These are phyloP conservation scores for Epicampocera succincta DNA, from an alignment of 2,888 invertebrate genomes.

Conservation along the genomic window DNA sequence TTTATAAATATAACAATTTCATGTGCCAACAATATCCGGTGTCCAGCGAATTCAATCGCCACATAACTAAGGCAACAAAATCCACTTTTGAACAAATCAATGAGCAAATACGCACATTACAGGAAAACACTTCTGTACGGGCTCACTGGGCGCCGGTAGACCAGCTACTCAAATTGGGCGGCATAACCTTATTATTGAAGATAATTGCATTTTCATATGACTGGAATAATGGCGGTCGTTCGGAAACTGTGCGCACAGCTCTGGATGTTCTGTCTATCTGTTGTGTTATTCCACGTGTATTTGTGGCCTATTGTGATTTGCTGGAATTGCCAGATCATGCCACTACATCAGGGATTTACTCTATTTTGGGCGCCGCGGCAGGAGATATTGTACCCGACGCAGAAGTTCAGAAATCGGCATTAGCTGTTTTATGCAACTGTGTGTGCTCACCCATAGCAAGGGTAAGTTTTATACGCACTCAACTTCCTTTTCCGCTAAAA, in stretches of 20 bases:
- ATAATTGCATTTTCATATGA: constrained; percentile 94
- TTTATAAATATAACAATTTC: constrained; percentile 88
- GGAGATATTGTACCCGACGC: constrained; percentile 95
- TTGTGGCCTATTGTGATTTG: constrained; percentile 87
- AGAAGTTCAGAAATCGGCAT: constrained; percentile 94
- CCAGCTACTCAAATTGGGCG: constrained; percentile 91
- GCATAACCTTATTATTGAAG: constrained; percentile 90
- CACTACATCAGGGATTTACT: constrained; percentile 89
- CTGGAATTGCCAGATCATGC: constrained; percentile 90
- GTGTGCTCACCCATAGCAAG: constrained; percentile 94
- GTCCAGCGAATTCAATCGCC: constrained; percentile 79
- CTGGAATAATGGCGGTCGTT: constrained; percentile 90
- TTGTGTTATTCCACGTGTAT: constrained; percentile 92
- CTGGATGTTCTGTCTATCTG: constrained; percentile 95
- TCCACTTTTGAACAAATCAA: constrained; percentile 90
- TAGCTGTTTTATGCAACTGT: constrained; percentile 95
- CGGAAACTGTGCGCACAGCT: constrained; percentile 91
- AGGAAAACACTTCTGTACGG: constrained; percentile 88
- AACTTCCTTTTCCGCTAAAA: too few relatives aligned
- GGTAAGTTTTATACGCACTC: constrained; percentile 82
- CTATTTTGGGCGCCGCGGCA: constrained; percentile 92
- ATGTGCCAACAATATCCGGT: constrained; percentile 84
- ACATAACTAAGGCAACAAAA: constrained; percentile 84
- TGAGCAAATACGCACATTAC: constrained; percentile 91
- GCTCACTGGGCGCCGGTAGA: constrained; percentile 95